Base-by-base conservation (phyloP, 2,888 invertebrate species). In the Perizoma flavofasciatum region DNA sequence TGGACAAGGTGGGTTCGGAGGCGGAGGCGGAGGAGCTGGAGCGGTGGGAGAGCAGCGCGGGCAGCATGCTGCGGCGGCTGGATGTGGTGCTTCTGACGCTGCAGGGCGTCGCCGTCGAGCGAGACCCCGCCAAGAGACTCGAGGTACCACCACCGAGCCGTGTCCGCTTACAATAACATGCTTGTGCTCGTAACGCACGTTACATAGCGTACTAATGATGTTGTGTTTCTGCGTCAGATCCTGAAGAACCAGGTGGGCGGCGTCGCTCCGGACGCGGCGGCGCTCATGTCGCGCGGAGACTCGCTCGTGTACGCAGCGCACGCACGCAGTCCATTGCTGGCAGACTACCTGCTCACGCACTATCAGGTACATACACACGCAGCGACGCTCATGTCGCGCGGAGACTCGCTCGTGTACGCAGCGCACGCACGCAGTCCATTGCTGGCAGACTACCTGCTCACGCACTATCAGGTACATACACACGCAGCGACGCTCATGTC, bases 251-350 rank as follows among this genome's bases (percentile, higher is more conserved):
- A 95, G 81, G 80, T 95, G 63, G 93, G 93, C 39, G 86, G 88
- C 57, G 82, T 96, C 65, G 96, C 96, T 8, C 95, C 96, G 3
- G 96, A 95, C 79, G 96, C 96, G 61, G 96, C 96, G 5, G 94
- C 95, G 59, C 88, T 96, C 39, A 96, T 96, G 67, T 96, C 96
- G 11, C 94, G 94, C 76, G 96, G 96, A 0, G 96, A 96, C 83
- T 94, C 95, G 59, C 88, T 96, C 46, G 95, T 96, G 34, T 93
- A 96, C 81, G 93, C 93, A 44, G 94, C 93, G n/a, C 96, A 96
- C 81, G 81, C 77, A 64, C 76, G 79, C 33, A 88, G 93, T 75
- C 93, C 94, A 32, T 79, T 81, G 43, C 87, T 93, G n/a, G 94
- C 94, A 0, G 93, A 93, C 59, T 89, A 89, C 72, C 84, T 95